Evolutionary conservation across 2,888 invertebrate genomes (phyloP).

Genomic region (Dasysyrphus tricinctus): DNA sequence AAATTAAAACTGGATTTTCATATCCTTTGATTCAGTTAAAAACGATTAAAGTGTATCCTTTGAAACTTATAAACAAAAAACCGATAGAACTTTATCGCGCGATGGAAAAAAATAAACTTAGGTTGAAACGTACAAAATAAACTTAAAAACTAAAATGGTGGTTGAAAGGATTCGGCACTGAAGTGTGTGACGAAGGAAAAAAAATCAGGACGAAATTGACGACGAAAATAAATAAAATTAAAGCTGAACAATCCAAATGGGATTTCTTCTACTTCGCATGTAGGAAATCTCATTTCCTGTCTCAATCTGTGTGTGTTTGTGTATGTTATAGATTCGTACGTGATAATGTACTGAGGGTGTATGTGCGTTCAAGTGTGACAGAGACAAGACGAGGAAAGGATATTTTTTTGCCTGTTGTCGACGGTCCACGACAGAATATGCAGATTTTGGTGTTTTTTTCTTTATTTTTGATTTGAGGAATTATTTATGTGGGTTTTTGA

Average conservation of each 20-base stretch:
- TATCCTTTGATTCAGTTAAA: conserved; percentile 31
- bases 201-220: conserved; percentile 53
- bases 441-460: conserved; percentile 51
- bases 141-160: conserved; percentile 48
- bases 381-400: conserved; percentile 69
- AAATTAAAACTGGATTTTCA: conserved; percentile 29
- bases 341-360: conserved; percentile 31
- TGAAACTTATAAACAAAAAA: conserved; percentile 1
- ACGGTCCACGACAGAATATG: conserved; percentile 70
- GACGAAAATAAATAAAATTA: conserved; percentile 72
- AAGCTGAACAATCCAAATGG: conserved; percentile 70
- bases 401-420: conserved; percentile 74
- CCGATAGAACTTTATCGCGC: conserved; percentile 42
- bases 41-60: conserved; percentile 33
- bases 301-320: conserved; percentile 24
- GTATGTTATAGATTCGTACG: conserved; percentile 24
- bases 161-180: conserved; percentile 42
- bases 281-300: conserved; percentile 65
- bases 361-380: conserved; percentile 56
- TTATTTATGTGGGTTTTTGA: conserved; percentile 60
- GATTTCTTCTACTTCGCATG: conserved; percentile 45
- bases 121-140: conserved; percentile 4
- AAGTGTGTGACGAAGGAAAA: conserved; percentile 28
- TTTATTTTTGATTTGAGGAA: conserved; percentile 38
- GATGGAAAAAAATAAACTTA: conserved; percentile 21